Evolutionary conservation across 2,113 vertebrate species (phyloP), one percentile per base, ranked within the genome.

Genomic region (Colistium nudipinnis): DNA sequence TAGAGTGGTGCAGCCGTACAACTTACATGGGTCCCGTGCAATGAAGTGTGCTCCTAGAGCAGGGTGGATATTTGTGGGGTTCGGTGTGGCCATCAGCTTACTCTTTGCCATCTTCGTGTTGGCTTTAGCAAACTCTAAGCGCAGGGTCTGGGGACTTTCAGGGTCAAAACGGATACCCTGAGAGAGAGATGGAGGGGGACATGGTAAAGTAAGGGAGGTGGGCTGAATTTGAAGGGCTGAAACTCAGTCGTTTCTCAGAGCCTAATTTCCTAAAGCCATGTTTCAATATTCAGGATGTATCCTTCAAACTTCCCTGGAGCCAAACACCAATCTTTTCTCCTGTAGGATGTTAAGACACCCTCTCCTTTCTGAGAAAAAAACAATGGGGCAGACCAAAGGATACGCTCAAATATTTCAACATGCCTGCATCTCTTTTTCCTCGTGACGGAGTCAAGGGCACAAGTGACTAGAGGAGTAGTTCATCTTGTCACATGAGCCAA

Each of bases 21-120:
- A 91, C 97, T 99, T 95, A 99, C 97, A 99, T 93, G 98, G 96
- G 93, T 99, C 98, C 91, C 97, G 96, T 93, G 96, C 95, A 87
- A 98, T 97, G 95, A 98, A 97, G 93, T 99, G 97, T 74, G 98
- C 95, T 41, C 97, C 97, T 86, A 99, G 91, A 94, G 97, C 95
- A 31, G 97, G 98, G 95, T 99, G 98, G 88, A 96, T 92, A 74
- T 94, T 97, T 93, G 94, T 97, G 92, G 97, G 98, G 86, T 99
- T 99, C 47, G 97, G 98, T 31, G 98, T 98, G 55, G 95, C 98
- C 96, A 98, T 96, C 92, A 99, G 94, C 93, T 99, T 99, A 95
- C 94, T 99, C 93, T 98, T 99, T 90, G 98, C 96, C 97, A 98
- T 99, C 94, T 99, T 99, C 87, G 98, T 99, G 93, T 99, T 99